Evolutionary conservation across 2,113 vertebrate species (phyloP).

Genomic region (Cyprinus carpio): DNA sequence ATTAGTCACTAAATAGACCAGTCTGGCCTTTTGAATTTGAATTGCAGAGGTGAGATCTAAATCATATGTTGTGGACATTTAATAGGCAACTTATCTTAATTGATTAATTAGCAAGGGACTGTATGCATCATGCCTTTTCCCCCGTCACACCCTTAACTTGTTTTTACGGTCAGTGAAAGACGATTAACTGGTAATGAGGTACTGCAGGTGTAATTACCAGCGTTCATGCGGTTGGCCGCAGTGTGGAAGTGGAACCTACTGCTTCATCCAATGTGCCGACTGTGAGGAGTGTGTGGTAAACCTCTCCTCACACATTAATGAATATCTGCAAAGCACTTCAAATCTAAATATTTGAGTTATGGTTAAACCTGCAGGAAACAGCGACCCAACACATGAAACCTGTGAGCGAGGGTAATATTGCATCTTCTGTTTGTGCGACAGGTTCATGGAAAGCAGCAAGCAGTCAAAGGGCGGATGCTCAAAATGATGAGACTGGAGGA

Average conservation of each 20-base stretch:
- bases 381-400: slow-evolving; percentile 22
- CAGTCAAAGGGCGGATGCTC: slow-evolving; percentile 49
- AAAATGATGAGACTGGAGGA: slow-evolving; percentile 65
- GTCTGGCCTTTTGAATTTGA: slow-evolving; percentile 4
- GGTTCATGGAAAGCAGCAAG: slow-evolving; percentile 78
- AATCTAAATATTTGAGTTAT: slow-evolving; percentile 5
- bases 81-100: neutral
- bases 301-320: neutral
- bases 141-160: slow-evolving; percentile 12
- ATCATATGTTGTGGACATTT: neutral
- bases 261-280: neutral
- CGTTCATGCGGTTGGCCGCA: neutral
- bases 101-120: neutral
- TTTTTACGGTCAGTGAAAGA: neutral
- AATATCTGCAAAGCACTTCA: neutral
- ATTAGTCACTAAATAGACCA: slow-evolving; percentile 1
- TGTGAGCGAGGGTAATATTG: slow-evolving; percentile 76
- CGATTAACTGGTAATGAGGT: neutral
- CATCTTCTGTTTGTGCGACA: slow-evolving; percentile 78
- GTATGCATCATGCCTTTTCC: neutral
- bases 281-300: neutral
- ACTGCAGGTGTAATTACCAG: neutral
- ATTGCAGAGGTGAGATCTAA: neutral
- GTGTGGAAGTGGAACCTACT: neutral
- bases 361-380: neutral